Evolutionary conservation across 2,113 vertebrate species (phyloP).

Genomic region (Tringa solitaria): DNA sequence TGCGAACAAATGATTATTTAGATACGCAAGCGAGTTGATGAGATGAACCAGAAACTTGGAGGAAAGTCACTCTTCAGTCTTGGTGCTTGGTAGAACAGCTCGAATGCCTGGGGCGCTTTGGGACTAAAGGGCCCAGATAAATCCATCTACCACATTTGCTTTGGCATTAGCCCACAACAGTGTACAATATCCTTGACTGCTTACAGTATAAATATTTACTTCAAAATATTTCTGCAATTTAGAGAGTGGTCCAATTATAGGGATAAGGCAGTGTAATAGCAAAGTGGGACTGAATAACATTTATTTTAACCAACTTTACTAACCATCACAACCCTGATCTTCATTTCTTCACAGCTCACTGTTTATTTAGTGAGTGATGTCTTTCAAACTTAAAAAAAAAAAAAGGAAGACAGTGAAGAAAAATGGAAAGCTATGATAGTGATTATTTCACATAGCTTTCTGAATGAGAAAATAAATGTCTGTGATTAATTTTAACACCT

Average conservation of each 20-base stretch:
- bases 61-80: background rate
- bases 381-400: background rate
- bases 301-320: background rate
- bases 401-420: background rate
- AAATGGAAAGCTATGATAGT: background rate
- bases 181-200: background rate
- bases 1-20: slow-evolving; percentile 34
- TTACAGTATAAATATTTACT: slow-evolving; percentile 16
- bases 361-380: background rate
- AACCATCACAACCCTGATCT: rapidly evolving
- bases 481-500: background rate
- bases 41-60: slow-evolving; percentile 28
- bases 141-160: background rate
- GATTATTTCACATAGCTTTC: background rate
- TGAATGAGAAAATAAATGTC: background rate
- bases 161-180: background rate
- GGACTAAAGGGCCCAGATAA: background rate
- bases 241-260: background rate
- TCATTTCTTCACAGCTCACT: background rate
- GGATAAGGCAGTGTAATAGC: background rate
- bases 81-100: background rate
- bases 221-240: background rate
- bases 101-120: background rate
- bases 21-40: slow-evolving; percentile 1
- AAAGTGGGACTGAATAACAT: background rate